phyloP scores from a whole-genome alignment of 2,797 vertebrate species.

The Aselliscus stoliczkanus region DNA sequence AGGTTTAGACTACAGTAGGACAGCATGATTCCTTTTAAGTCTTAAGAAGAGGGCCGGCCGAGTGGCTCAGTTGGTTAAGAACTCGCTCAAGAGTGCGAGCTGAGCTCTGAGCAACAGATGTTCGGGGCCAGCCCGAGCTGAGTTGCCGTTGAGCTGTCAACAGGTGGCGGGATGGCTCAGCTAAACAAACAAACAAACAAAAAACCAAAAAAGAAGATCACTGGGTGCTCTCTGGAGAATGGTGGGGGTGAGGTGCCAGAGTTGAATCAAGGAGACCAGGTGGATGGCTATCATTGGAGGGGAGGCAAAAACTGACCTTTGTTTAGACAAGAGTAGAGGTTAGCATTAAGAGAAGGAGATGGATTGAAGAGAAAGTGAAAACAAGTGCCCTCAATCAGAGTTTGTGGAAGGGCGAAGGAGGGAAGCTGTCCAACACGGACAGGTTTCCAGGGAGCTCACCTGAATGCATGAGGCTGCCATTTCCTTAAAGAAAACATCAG shows the following conservation, averaged over 20 bases:
- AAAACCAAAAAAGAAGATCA: neutral
- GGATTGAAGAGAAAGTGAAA: neutral
- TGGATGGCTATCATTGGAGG: rapidly evolving
- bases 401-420: neutral
- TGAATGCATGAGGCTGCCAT: neutral
- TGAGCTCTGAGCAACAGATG: too few species aligned
- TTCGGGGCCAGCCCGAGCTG: too few species aligned
- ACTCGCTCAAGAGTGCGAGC: too few species aligned
- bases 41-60: too few species aligned
- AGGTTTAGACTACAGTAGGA: neutral
- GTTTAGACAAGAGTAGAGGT: neutral
- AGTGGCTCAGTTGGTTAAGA: too few species aligned
- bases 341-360: neutral
- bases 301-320: neutral
- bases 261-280: neutral
- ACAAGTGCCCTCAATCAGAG: neutral
- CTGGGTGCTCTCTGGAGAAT: neutral
- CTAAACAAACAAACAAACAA: too few species aligned
- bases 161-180: too few species aligned
- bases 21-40: neutral
- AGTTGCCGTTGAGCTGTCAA: too few species aligned
- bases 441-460: neutral
- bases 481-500: neutral
- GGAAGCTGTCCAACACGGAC: neutral
- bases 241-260: rapidly evolving